Evolutionary conservation across 2,113 vertebrate species (phyloP).

Genomic region (Carettochelys insculpta): DNA sequence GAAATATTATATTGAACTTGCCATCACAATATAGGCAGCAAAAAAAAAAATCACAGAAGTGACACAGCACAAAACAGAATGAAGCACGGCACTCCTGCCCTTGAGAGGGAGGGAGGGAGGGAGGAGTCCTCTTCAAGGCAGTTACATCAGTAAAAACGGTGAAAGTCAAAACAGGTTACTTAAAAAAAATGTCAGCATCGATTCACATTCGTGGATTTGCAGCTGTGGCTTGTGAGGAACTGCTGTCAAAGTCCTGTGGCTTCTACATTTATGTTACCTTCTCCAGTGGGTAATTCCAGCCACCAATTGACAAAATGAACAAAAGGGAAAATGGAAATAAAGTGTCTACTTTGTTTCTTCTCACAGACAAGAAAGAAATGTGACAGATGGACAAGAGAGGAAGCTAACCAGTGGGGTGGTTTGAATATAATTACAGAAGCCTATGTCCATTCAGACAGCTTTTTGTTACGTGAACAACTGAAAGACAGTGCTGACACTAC

Average conservation of each 20-base stretch:
- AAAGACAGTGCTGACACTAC: constrained; percentile 8
- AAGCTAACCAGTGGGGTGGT: not conserved
- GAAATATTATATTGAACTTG: not conserved
- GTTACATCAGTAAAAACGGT: not conserved
- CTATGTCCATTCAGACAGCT: not conserved
- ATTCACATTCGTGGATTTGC: not conserved
- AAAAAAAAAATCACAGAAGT: not conserved
- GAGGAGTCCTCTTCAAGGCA: not conserved
- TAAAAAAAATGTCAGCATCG: not conserved
- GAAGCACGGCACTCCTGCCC: not conserved
- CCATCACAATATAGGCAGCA: not conserved
- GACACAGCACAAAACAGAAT: not conserved
- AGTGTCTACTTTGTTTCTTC: not conserved
- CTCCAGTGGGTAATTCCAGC: constrained; percentile 22
- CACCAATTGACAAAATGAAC: not conserved
- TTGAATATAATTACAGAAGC: not conserved
- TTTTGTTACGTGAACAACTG: not conserved
- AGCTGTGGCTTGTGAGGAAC: not conserved
- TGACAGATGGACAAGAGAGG: not conserved
- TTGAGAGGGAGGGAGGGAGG: not conserved
- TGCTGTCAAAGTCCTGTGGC: constrained; percentile 23
- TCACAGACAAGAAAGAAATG: not conserved
- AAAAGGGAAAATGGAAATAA: constrained; percentile 20
- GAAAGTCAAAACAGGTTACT: not conserved
- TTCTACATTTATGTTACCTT: constrained; percentile 39